A percentile compares a stretch with the other conserved stretches of the same genome.
Evolutionary conservation across 2,797 vertebrate species (phyloP).

Genomic region (Crossoptilon crossoptilon): DNA sequence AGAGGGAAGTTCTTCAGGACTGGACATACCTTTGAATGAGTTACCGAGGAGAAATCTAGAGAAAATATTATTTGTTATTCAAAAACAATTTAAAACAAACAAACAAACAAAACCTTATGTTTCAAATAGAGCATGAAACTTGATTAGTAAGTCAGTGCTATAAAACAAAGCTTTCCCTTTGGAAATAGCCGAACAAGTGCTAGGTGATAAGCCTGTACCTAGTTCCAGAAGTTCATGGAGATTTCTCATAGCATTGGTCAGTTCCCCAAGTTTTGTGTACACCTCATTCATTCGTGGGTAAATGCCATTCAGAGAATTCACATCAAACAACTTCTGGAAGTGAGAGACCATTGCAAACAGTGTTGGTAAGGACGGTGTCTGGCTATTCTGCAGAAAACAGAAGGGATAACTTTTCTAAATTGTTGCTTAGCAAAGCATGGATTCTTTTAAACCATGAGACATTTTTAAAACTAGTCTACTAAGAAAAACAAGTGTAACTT

Average conservation of each 20-base stretch:
- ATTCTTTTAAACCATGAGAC: not conserved
- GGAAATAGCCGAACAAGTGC: not conserved
- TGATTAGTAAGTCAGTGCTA: not conserved
- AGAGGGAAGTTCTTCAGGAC: not conserved
- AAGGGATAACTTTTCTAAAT: not conserved
- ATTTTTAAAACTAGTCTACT: not conserved
- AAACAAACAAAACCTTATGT: not conserved
- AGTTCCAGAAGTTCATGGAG: conserved; percentile 85
- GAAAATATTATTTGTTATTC: not conserved
- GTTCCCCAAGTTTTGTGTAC: conserved; percentile 88
- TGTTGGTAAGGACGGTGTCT: conserved; percentile 78
- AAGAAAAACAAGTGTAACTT: not conserved
- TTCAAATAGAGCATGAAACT: not conserved
- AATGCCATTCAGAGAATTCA: conserved; percentile 84
- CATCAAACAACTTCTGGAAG: conserved; percentile 93
- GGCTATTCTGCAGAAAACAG: conserved; percentile 75
- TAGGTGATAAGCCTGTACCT: conserved; percentile 75
- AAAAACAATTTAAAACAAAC: too few species aligned
- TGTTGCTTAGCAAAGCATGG: not conserved
- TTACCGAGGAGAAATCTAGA: not conserved
- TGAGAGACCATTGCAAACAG: conserved; percentile 88
- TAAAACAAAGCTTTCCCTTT: not conserved
- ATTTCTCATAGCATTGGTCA: conserved; percentile 88
- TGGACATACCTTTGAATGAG: not conserved
- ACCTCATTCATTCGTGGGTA: conserved; percentile 92